phyloP scores from a whole-genome alignment of 1,140 invertebrate genomes.

The Tetramorium alpestre region DNA sequence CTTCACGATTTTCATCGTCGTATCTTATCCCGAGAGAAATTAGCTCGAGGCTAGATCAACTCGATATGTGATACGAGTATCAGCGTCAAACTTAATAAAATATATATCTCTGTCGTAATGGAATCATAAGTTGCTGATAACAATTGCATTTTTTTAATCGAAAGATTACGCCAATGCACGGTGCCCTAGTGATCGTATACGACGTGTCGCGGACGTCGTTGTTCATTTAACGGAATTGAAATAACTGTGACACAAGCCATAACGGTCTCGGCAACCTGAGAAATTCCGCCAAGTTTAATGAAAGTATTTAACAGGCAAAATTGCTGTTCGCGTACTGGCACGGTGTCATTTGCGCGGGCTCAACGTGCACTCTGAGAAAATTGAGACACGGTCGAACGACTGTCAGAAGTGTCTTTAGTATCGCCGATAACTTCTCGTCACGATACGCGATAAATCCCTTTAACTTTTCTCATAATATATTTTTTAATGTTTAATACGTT shows the following conservation, averaged over 20 bases:
- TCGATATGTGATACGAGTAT: neutral
- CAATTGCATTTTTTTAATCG: neutral
- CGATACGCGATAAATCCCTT: neutral
- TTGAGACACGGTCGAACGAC: conserved; percentile 46
- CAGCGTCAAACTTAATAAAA: neutral
- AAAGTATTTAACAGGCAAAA: conserved; percentile 76
- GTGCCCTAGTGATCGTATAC: neutral
- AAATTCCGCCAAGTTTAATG: conserved; percentile 78
- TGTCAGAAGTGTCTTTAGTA: neutral
- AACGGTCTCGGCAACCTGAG: conserved; percentile 70
- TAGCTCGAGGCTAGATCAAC: neutral
- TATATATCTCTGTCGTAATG: neutral
- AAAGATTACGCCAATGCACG: neutral
- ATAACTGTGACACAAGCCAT: conserved; percentile 39
- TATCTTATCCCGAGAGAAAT: neutral
- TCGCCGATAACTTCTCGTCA: neutral
- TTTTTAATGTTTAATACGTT: conserved; percentile 5
- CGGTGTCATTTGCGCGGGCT: neutral
- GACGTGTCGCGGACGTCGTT: conserved; percentile 1
- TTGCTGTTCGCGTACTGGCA: conserved; percentile 51
- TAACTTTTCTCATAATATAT: neutral
- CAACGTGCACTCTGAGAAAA: conserved; percentile 20
- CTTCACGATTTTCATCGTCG: conserved; percentile 7
- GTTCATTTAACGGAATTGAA: conserved; percentile 66
- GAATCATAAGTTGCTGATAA: neutral